Evolutionary conservation across 2,888 invertebrate species (phyloP), one percentile per base, ranked within the genome.

Genomic region (Acanthosoma haemorrhoidale): DNA sequence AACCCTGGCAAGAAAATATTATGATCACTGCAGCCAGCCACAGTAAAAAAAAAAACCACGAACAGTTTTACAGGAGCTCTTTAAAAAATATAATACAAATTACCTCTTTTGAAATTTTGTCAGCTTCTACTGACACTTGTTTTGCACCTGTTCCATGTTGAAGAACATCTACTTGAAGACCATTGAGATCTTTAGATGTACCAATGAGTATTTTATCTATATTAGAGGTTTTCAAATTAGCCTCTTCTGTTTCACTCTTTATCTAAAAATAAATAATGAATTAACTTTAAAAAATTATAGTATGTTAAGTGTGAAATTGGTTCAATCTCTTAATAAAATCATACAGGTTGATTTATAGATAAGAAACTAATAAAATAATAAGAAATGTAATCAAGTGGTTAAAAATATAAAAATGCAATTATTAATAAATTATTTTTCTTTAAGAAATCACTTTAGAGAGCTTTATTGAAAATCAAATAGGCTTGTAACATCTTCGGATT

Each of bases 71-170:
- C 8, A 15, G 51, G 15, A 16, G 8, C 6, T 8, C 15, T 8
- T 8, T 8, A n/a, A 11, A 13, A 21, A 18, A 31, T 9, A 18
- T 11, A 6, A 16, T 18, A 38, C 9, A 8, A 59, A 43, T 18
- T 32, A 73, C 72, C 90, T 84, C 73, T 87, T 87, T 76, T 92
- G 88, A 3, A 2, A 94, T 91, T 73, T 86, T 86, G 66, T 85
- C 84, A 0, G 90, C 89, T 79, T 90, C 90, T 74, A 87, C 85
- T 77, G 88, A 88, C 1, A 95, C 92, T 78, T 90, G 89, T 75
- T 88, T 86, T 6, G 95, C 90, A 69, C 90, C 89, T 70, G 88
- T 86, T 76, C 91, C 89, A 78, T 94, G 95, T 79, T 88, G 89
- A 3, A 90, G 84, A 73, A 91, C 90, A 77, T 90, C 88, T 75